Conservation (phyloP, 2,797 vertebrate genomes). For the Falco columbarius region DNA sequence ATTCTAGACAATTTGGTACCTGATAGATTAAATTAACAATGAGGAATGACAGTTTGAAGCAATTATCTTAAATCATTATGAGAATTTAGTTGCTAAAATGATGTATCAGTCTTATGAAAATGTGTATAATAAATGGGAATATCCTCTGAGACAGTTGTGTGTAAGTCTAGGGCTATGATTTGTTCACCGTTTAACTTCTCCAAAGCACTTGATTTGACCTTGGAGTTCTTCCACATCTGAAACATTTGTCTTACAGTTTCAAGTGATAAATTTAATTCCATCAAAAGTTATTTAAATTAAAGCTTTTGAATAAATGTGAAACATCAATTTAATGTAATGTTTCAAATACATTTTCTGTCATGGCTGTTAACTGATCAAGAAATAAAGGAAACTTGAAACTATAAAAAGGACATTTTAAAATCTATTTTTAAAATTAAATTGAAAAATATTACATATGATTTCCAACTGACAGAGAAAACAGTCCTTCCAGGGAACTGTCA, state of each 20-base stretch:
- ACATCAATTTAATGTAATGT: neutral
- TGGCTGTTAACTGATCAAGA: neutral
- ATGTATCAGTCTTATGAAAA: neutral
- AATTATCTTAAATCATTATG: neutral
- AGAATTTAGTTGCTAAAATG: neutral
- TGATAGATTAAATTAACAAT: conserved; percentile 23
- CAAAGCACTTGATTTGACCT: neutral
- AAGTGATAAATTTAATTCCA: neutral
- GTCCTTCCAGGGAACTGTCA: neutral
- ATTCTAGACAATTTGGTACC: conserved; percentile 35
- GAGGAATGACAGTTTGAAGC: neutral
- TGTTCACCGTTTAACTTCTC: neutral
- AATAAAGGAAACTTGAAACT: neutral
- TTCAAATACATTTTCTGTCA: neutral
- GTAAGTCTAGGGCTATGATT: neutral
- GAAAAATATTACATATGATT: neutral
- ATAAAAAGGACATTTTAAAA: neutral
- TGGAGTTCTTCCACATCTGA: neutral
- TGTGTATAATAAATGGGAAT: neutral
- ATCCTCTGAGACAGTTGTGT: neutral
- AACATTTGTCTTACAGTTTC: neutral
- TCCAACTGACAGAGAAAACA: neutral
- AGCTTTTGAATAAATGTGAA: neutral
- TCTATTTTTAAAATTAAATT: neutral
- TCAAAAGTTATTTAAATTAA: neutral